Conservation (phyloP, 2,113 vertebrate species). For the Polypterus senegalus region DNA sequence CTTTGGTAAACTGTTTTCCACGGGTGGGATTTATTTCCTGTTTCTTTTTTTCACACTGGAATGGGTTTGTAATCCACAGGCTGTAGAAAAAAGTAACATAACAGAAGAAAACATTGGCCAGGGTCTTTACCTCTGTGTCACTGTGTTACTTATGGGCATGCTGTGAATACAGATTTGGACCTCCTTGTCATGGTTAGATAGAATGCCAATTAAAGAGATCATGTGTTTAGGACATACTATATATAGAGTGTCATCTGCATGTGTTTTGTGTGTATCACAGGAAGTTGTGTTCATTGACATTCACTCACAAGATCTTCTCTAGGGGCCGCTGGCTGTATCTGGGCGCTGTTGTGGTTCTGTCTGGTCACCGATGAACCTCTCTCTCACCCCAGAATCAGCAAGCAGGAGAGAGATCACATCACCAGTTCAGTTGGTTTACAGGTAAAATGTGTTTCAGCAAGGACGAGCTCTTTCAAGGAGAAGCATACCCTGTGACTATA, state of each 20-base stretch:
- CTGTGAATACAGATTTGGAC: not conserved
- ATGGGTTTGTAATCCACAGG: too few species aligned
- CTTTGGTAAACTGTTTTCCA: conserved; percentile 46
- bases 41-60: too few species aligned
- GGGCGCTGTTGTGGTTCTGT: conserved; percentile 56
- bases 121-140: too few species aligned
- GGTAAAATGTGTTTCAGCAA: conserved; percentile 31
- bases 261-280: not conserved
- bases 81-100: too few species aligned
- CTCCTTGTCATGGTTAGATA: too few species aligned
- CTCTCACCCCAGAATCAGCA: conserved; percentile 54
- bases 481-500: not conserved
- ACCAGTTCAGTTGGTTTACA: conserved; percentile 39
- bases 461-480: not conserved
- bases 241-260: too few species aligned
- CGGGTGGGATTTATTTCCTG: too few species aligned
- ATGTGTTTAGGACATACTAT: not conserved
- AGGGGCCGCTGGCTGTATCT: conserved; percentile 54
- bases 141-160: too few species aligned
- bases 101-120: too few species aligned
- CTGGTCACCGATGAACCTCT: conserved; percentile 56
- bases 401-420: conserved; percentile 57
- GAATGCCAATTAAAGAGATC: too few species aligned
- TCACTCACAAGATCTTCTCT: not conserved
- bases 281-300: not conserved